Base-by-base conservation (phyloP, 1,140 invertebrate genomes). In the Manduca sexta region DNA sequence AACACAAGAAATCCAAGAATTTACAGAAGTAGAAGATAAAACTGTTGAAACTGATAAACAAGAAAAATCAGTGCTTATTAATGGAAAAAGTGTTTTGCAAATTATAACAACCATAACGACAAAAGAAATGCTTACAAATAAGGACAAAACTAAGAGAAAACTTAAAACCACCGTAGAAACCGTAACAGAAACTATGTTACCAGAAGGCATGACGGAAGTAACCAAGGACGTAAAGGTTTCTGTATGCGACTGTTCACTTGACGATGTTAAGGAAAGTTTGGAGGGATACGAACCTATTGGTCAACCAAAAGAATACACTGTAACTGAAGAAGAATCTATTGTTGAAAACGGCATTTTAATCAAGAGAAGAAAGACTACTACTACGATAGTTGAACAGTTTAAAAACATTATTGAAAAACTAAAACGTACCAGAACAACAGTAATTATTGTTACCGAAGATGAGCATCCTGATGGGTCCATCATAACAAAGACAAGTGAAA, bases 161-260 rank as follows among this genome's bases (percentile, higher is more conserved):
- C 18, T 82, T 11, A 85, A 77, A 65, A 87, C 76, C 15, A 85
- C 76, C 0, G 56, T 78, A 11, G 82, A 86, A 65, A 86, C 75
- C 7, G 54, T 76, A 3, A 86, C 80, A 46, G 79, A 86, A 51
- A 80, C 75, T 18, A 66, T 55, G 42, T 60, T 67, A 33, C 65
- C 79, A n/a, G 63, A 84, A 51, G 79, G 82, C 15, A 58, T 74
- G 33, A 70, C 75, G 44, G 83, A 87, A 82, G 68, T 86, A 3
- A 81, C 76, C 2, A 86, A 83, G 70, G 81, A 87, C 58, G 51
- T 81, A 4, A 81, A 86, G 59, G 69, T 86, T 29, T 71, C 64
- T 33, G 59, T 86, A 14, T 73, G 73, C 33, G 81, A 86, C 58
- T 73, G 62, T 55, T 63, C 50, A 45, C 47, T 33, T 15, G 59